Percentiles rank a stretch among this genome's conserved stretches.
Evolutionary conservation across 2,113 vertebrate species (phyloP).

Genomic region (Neoarius graeffei): DNA sequence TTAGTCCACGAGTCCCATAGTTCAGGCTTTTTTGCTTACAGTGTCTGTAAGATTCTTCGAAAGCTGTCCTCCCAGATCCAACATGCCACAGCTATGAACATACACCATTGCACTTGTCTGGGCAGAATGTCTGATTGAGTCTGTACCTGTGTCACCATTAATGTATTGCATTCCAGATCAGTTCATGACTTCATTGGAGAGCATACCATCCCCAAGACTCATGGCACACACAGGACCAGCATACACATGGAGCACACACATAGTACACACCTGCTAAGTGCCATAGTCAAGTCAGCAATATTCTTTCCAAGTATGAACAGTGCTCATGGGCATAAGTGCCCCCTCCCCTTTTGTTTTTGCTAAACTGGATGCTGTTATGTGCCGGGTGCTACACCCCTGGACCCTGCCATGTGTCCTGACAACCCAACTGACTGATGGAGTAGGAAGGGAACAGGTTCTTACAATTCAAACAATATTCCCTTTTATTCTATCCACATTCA

Average conservation of each 20-base stretch:
- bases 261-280: constrained; percentile 43
- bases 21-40: not conserved
- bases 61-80: not conserved
- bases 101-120: not conserved
- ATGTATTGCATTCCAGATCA: not conserved
- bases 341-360: constrained; percentile 73
- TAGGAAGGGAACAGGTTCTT: constrained; percentile 47
- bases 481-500: not conserved
- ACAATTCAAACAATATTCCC: constrained; percentile 19
- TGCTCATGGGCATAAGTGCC: constrained; percentile 62
- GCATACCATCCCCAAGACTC: not conserved
- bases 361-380: constrained; percentile 66
- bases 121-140: constrained; percentile 1
- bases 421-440: constrained; percentile 60
- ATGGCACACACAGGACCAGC: not conserved
- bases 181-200: not conserved
- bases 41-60: not conserved
- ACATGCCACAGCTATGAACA: not conserved
- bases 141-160: not conserved
- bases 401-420: constrained; percentile 48
- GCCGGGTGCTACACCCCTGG: constrained; percentile 15
- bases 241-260: not conserved
- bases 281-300: constrained; percentile 45
- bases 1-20: not conserved
- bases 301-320: constrained; percentile 44